Percentiles rank a stretch among this genome's conserved stretches.
These are phyloP conservation scores for Corythornis leucogaster DNA, from an alignment of 2,797 vertebrate species.

Conservation along the genomic window DNA sequence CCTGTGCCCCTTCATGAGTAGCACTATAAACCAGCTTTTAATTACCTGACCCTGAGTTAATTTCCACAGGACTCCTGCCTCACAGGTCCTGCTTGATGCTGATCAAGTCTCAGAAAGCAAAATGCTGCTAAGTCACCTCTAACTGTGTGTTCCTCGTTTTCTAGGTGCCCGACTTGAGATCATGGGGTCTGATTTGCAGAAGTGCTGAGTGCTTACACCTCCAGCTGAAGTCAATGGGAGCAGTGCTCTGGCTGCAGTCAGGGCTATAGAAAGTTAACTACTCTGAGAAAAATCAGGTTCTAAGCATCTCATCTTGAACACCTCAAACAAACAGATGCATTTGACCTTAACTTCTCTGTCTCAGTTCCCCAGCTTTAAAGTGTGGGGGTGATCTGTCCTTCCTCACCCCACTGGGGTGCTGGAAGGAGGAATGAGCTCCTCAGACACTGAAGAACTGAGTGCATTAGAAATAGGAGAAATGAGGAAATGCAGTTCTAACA, in stretches of 20 bases:
- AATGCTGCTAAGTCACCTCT: neutral
- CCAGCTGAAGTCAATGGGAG: slow-evolving; percentile 66
- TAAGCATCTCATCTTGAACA: slow-evolving; percentile 34
- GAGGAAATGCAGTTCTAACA: neutral
- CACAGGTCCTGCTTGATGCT: slow-evolving; percentile 6
- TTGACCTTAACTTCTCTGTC: neutral
- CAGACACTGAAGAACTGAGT: neutral
- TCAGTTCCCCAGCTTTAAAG: slow-evolving; percentile 9
- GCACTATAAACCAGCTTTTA: neutral
- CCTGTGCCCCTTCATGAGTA: slow-evolving; percentile 14
- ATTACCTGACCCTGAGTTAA: neutral
- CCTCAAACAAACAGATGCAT: neutral
- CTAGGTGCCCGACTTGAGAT: slow-evolving; percentile 67
- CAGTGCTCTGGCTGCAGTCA: slow-evolving; percentile 57
- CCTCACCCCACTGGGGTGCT: neutral
- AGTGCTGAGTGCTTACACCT: slow-evolving; percentile 63
- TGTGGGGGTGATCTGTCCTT: neutral
- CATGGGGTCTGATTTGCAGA: slow-evolving; percentile 69
- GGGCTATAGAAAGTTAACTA: slow-evolving; percentile 56
- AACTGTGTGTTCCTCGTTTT: slow-evolving; percentile 70
- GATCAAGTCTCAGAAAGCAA: slow-evolving; percentile 16
- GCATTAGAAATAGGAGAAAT: neutral
- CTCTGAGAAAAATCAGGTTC: slow-evolving; percentile 52
- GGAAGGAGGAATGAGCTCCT: neutral
- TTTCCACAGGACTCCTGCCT: slow-evolving; percentile 17